Percentiles rank a stretch among this genome's conserved stretches.
Conservation (phyloP, 2,888 invertebrate genomes). For the Carcina quercana region DNA sequence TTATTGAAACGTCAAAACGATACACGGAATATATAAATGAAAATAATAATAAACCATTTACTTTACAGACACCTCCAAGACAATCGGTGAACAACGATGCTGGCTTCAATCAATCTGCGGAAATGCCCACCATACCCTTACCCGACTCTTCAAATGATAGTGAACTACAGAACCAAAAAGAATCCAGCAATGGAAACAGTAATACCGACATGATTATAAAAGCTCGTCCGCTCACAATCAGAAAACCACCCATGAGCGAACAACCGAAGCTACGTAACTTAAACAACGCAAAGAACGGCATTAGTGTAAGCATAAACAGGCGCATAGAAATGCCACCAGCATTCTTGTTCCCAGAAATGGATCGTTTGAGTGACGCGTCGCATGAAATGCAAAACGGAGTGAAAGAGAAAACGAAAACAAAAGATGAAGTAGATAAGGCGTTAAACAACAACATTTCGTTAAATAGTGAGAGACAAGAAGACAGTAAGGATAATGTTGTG, state of each 20-base stretch:
- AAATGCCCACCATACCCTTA: constrained; percentile 47
- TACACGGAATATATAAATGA: too few species aligned
- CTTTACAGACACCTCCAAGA: constrained; percentile 69
- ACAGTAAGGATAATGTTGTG: constrained; percentile 52
- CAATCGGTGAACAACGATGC: constrained; percentile 61
- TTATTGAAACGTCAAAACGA: too few species aligned
- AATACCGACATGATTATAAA: constrained; percentile 76
- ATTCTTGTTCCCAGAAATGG: constrained; percentile 85
- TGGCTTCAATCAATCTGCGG: constrained; percentile 42
- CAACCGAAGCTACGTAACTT: constrained; percentile 83
- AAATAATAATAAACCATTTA: too few species aligned
- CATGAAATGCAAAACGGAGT: constrained; percentile 44
- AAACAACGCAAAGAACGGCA: constrained; percentile 69
- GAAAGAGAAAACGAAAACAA: constrained; percentile 47
- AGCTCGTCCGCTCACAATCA: constrained; percentile 87
- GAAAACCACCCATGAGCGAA: constrained; percentile 87
- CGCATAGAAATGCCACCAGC: constrained; percentile 89
- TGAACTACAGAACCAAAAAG: constrained; percentile 52
- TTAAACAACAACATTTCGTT: constrained; percentile 41
- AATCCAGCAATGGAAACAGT: constrained; percentile 52
- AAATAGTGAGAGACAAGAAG: constrained; percentile 53
- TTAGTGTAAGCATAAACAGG: constrained; percentile 80
- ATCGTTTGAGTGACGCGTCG: constrained; percentile 72
- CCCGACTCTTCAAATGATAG: constrained; percentile 49
- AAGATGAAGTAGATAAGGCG: constrained; percentile 62